Percentiles rank a stretch among this genome's conserved stretches.
Evolutionary conservation across 2,797 vertebrate species (phyloP).

Genomic region (Ara ararauna): DNA sequence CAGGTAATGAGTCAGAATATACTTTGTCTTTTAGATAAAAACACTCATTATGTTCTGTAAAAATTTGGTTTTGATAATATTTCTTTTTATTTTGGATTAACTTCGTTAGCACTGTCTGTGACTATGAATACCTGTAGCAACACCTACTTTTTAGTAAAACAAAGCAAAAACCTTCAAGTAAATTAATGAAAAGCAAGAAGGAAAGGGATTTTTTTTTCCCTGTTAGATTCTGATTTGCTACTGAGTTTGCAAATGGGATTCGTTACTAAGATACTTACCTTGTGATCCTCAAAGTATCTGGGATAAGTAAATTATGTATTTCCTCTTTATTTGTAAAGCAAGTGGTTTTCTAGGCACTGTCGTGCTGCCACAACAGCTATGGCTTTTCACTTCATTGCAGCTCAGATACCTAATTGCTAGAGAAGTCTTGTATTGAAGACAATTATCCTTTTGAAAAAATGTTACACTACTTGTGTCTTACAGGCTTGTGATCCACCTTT

Average conservation of each 20-base stretch:
- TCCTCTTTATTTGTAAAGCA: neutral
- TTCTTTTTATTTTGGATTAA: neutral
- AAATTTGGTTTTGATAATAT: neutral
- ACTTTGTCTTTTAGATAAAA: neutral
- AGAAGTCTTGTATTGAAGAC: neutral
- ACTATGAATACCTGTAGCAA: neutral
- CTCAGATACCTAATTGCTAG: neutral
- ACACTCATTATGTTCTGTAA: neutral
- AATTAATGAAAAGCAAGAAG: neutral
- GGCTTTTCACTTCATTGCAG: neutral
- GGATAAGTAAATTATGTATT: neutral
- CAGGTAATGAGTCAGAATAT: neutral
- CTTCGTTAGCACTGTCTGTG: neutral
- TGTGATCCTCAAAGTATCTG: neutral
- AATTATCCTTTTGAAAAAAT: neutral
- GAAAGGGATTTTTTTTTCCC: neutral
- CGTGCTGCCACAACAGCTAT: neutral
- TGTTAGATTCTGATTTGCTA: neutral
- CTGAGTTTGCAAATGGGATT: neutral
- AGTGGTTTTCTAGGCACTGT: neutral
- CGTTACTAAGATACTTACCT: neutral
- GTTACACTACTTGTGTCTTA: neutral
- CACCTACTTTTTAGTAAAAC: neutral
- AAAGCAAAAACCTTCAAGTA: neutral
- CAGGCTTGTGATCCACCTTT: neutral